A percentile compares a stretch with the other conserved stretches of the same genome.
These are phyloP conservation scores for Triplophysa bombifrons DNA, from an alignment of 2,797 vertebrate species.

Conservation along the genomic window DNA sequence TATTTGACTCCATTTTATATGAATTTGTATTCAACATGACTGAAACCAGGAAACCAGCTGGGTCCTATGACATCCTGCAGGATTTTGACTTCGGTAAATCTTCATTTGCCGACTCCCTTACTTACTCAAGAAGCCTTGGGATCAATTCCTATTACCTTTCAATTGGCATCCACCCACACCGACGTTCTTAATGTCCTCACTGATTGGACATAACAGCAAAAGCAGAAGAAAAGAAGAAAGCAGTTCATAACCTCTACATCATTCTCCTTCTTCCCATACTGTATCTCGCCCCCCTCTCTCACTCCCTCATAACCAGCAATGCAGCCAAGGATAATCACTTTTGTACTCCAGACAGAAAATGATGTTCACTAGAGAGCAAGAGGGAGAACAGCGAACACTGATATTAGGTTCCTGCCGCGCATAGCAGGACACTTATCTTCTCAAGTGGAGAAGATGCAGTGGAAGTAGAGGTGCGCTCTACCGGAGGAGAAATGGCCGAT, in stretches of 20 bases:
- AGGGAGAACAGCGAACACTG: slow-evolving; percentile 32
- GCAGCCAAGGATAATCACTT: slow-evolving; percentile 48
- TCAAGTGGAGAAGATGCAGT: slow-evolving; percentile 48
- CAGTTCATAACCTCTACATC: slow-evolving; percentile 25
- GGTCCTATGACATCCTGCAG: background rate
- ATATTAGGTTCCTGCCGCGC: slow-evolving; percentile 45
- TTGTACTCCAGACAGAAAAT: slow-evolving; percentile 45
- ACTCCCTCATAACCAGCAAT: slow-evolving; percentile 42
- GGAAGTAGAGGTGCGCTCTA: slow-evolving; percentile 30
- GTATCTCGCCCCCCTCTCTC: background rate
- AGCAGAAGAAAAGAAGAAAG: background rate
- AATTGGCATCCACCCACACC: slow-evolving; percentile 15
- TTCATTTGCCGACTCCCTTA: slow-evolving; percentile 18
- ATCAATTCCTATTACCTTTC: slow-evolving; percentile 30
- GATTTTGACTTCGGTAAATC: slow-evolving; percentile 6
- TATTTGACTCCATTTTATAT: background rate
- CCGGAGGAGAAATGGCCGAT: slow-evolving; percentile 31
- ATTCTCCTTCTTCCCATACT: background rate
- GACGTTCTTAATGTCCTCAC: slow-evolving; percentile 19
- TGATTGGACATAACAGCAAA: slow-evolving; percentile 20
- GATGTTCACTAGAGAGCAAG: slow-evolving; percentile 35
- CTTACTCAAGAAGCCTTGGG: background rate
- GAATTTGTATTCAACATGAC: background rate
- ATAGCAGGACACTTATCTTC: slow-evolving; percentile 43
- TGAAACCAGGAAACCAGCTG: background rate